phyloP scores from a whole-genome alignment of 2,113 vertebrate species.

The Callipepla squamata region DNA sequence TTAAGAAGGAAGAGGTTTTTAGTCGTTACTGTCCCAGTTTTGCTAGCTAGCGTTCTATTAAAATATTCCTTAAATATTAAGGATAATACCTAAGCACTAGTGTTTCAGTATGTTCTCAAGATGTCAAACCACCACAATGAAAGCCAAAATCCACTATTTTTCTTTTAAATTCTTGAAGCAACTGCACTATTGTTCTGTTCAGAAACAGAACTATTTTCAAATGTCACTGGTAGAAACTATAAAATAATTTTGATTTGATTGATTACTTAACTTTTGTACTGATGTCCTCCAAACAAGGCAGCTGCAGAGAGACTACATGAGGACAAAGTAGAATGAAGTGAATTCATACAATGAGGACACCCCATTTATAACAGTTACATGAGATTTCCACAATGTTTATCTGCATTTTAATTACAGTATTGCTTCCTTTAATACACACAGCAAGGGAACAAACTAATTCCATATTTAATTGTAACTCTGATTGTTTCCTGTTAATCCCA shows the following conservation, averaged over 20 bases:
- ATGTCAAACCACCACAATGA: neutral
- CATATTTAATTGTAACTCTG: constrained; percentile 56
- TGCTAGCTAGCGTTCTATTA: neutral
- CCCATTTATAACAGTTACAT: constrained; percentile 47
- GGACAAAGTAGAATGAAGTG: constrained; percentile 62
- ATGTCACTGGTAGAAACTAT: constrained; percentile 20
- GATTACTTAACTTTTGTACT: constrained; percentile 37
- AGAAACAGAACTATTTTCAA: neutral
- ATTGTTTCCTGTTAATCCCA: constrained; percentile 68
- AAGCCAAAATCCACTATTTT: neutral
- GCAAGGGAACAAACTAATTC: constrained; percentile 72
- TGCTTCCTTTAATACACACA: constrained; percentile 71
- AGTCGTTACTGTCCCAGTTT: neutral
- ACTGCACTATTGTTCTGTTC: neutral
- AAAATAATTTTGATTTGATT: constrained; percentile 26
- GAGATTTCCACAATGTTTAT: constrained; percentile 49
- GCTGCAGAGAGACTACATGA: constrained; percentile 47
- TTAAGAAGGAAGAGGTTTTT: neutral
- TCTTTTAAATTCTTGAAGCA: neutral
- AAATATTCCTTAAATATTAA: neutral
- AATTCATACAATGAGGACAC: constrained; percentile 48
- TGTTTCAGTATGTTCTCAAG: neutral
- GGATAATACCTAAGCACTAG: neutral
- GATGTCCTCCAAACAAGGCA: constrained; percentile 52
- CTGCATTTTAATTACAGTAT: constrained; percentile 72